Evolutionary conservation across 2,113 vertebrate species (phyloP).

Genomic region (Diphyllodes magnificus): DNA sequence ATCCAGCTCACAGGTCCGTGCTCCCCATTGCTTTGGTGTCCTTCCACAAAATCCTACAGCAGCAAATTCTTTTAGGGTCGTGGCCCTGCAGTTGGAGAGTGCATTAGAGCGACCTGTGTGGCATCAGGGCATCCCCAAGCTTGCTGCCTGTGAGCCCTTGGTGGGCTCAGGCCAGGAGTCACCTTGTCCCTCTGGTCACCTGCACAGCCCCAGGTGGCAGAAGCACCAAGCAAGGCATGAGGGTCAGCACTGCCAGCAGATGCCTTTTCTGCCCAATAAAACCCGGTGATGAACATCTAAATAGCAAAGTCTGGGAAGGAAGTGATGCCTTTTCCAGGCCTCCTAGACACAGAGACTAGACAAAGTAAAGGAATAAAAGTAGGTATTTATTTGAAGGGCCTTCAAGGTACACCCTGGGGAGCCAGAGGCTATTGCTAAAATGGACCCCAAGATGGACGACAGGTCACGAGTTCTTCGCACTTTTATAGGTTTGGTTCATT

Average conservation of each 20-base stretch:
- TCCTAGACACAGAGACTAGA: no score
- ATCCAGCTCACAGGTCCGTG: neutral
- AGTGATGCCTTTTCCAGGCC: no score
- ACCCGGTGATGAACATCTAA: neutral
- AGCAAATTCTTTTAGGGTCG: neutral
- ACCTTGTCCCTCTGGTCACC: neutral
- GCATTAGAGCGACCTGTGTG: fast-evolving
- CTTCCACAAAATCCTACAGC: neutral
- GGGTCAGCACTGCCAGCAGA: neutral
- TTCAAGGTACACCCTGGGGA: no score
- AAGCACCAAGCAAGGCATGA: fast-evolving
- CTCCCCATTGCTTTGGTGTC: neutral
- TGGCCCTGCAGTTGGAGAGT: fast-evolving
- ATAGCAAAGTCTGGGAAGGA: neutral
- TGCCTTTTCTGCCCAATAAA: neutral
- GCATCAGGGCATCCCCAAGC: neutral
- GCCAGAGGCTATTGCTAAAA: no score
- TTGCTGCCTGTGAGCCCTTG: fast-evolving
- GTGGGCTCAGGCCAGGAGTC: neutral
- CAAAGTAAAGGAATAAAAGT: no score
- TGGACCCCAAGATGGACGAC: no score
- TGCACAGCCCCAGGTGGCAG: neutral
- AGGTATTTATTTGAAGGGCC: no score
- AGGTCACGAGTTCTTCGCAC: no score
- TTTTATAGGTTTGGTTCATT: no score